Evolutionary conservation across 2,888 invertebrate genomes (phyloP).

Genomic region (Cryptocephalus primarius): DNA sequence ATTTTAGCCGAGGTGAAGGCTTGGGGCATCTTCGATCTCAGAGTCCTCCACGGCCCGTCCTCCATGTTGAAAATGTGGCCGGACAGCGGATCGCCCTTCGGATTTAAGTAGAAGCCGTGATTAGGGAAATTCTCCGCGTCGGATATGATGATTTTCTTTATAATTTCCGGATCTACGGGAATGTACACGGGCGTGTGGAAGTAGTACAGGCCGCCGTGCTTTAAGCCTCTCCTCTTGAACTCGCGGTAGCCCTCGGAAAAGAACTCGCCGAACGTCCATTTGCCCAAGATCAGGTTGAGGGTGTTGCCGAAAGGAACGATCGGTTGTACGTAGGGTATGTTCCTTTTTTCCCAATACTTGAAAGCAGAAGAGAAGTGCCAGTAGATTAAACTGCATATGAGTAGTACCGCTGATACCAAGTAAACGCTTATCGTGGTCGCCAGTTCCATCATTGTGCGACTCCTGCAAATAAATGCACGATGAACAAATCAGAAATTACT

Average conservation of each 20-base stretch:
- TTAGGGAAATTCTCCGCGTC: slow-evolving; percentile 38
- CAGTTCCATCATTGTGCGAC: too few relatives aligned
- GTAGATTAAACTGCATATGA: neutral
- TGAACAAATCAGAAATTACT: too few relatives aligned
- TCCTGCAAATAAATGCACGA: too few relatives aligned
- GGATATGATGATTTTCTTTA: slow-evolving; percentile 42
- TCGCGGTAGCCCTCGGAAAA: slow-evolving; percentile 12
- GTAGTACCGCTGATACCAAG: too few relatives aligned
- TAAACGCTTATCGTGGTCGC: too few relatives aligned
- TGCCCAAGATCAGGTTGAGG: slow-evolving; percentile 9
- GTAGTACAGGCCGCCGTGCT: slow-evolving; percentile 22
- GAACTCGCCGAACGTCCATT: slow-evolving; percentile 14
- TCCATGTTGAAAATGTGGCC: slow-evolving; percentile 35
- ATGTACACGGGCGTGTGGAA: slow-evolving; percentile 34
- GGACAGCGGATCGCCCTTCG: slow-evolving; percentile 31
- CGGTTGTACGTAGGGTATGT: slow-evolving; percentile 15
- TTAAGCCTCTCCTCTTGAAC: slow-evolving; percentile 15
- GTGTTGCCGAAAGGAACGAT: slow-evolving; percentile 20
- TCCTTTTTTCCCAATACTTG: slow-evolving; percentile 17
- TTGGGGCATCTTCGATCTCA: slow-evolving; percentile 22
- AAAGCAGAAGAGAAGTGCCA: slow-evolving; percentile 50
- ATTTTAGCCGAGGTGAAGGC: slow-evolving; percentile 30
- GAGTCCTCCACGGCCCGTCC: slow-evolving; percentile 31
- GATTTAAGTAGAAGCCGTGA: slow-evolving; percentile 16
- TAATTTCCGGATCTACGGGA: slow-evolving; percentile 21